Conservation (phyloP, 2,797 vertebrate genomes). For the Parauchenoglanis ngamensis region DNA sequence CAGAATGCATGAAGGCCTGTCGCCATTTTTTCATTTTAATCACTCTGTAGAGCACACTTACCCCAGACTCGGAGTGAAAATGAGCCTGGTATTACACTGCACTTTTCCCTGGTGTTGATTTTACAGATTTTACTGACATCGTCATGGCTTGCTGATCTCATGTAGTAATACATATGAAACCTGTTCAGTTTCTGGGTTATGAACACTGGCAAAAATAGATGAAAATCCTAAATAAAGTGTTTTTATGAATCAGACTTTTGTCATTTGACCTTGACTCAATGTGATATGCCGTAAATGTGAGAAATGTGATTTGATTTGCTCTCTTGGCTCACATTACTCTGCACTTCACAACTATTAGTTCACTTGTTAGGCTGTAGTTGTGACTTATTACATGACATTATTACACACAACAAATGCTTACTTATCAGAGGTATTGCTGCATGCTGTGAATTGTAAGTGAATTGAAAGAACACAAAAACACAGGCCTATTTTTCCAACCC, state of each 20-base stretch:
- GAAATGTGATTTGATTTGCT: neutral
- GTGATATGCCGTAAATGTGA: too few relatives aligned
- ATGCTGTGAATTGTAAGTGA: neutral
- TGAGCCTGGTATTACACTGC: neutral
- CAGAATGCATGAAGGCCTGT: neutral
- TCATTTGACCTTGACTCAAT: neutral
- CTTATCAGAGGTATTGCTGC: neutral
- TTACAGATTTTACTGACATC: neutral
- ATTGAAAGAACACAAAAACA: neutral
- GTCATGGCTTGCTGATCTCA: neutral
- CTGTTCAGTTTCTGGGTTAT: neutral
- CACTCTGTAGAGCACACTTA: neutral
- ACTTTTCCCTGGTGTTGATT: neutral
- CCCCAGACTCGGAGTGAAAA: constrained; percentile 10
- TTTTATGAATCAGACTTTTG: neutral
- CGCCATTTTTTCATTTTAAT: neutral
- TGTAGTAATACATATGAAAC: neutral
- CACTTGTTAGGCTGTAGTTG: neutral
- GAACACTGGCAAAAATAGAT: neutral
- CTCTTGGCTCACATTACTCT: neutral
- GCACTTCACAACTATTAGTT: neutral
- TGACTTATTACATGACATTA: neutral
- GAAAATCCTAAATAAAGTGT: neutral
- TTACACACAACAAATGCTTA: neutral
- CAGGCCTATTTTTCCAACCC: neutral